Percentiles rank a stretch among this genome's conserved stretches.
phyloP scores from a whole-genome alignment of 2,888 invertebrate genomes.

The Rhyacophila evoluta region DNA sequence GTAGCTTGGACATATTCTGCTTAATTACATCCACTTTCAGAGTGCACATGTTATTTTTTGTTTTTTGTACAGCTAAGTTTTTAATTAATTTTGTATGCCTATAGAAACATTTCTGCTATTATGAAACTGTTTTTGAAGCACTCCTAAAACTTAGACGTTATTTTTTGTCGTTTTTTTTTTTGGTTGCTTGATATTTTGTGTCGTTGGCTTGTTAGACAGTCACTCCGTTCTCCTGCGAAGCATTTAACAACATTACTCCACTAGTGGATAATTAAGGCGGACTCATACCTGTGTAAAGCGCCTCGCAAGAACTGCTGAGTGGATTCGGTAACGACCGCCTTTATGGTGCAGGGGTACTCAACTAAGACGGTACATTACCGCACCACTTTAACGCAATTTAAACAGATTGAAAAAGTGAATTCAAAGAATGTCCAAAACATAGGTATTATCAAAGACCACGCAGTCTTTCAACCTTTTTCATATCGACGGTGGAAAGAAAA shows the following conservation, averaged over 20 bases:
- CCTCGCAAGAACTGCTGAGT: slow-evolving; percentile 35
- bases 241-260: slow-evolving; percentile 27
- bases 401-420: too few relatives aligned
- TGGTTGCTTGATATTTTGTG: background rate
- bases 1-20: too few relatives aligned
- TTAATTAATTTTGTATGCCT: too few relatives aligned
- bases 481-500: too few relatives aligned
- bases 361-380: background rate
- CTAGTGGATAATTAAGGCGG: slow-evolving; percentile 32
- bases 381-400: too few relatives aligned
- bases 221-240: background rate
- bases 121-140: background rate
- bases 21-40: too few relatives aligned
- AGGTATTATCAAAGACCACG: too few relatives aligned
- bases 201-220: background rate
- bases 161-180: background rate
- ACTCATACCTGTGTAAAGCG: slow-evolving; percentile 31
- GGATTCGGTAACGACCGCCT: slow-evolving; percentile 34
- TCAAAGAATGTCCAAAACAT: too few relatives aligned
- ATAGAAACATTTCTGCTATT: too few relatives aligned
- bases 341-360: slow-evolving; percentile 2
- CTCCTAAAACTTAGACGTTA: background rate
- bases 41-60: too few relatives aligned
- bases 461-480: too few relatives aligned
- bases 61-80: too few relatives aligned